phyloP scores from a whole-genome alignment of 1,140 invertebrate species.

The Drosophila hydei region DNA sequence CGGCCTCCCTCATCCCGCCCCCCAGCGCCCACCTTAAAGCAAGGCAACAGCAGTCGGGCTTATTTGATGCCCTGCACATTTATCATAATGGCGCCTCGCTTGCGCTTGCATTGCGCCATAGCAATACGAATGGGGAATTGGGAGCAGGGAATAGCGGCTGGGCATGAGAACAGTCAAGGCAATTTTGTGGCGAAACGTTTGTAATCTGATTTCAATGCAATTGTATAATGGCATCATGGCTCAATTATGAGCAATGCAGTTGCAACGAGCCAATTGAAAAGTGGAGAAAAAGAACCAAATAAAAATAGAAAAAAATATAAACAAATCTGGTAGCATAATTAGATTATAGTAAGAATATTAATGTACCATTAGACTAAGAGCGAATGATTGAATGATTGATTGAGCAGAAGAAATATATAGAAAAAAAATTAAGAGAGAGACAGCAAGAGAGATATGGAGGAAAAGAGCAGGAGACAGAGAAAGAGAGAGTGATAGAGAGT shows the following conservation, averaged over 20 bases:
- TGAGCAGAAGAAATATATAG: no score
- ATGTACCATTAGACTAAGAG: neutral
- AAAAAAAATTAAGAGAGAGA: neutral
- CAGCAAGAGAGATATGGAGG: neutral
- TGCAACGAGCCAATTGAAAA: conserved; percentile 12
- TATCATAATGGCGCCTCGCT: conserved; percentile 63
- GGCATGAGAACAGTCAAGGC: conserved; percentile 44
- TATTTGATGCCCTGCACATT: conserved; percentile 73
- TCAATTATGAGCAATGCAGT: conserved; percentile 33
- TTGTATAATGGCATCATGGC: conserved; percentile 37
- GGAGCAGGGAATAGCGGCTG: neutral
- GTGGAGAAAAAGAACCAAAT: neutral
- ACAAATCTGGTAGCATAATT: neutral
- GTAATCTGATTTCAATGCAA: conserved; percentile 60
- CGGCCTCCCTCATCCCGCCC: conserved; percentile 4
- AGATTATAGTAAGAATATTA: neutral
- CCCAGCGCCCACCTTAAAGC: conserved; percentile 48
- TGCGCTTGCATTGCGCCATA: conserved; percentile 10
- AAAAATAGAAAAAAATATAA: neutral
- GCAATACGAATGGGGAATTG: neutral
- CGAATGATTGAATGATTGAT: neutral
- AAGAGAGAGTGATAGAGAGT: no score
- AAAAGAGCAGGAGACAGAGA: no score
- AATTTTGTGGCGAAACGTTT: conserved; percentile 70
- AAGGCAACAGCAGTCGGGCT: conserved; percentile 71